Conservation (phyloP, 92 coral and sea anemone genomes). For the Palythoa grandiflora region DNA sequence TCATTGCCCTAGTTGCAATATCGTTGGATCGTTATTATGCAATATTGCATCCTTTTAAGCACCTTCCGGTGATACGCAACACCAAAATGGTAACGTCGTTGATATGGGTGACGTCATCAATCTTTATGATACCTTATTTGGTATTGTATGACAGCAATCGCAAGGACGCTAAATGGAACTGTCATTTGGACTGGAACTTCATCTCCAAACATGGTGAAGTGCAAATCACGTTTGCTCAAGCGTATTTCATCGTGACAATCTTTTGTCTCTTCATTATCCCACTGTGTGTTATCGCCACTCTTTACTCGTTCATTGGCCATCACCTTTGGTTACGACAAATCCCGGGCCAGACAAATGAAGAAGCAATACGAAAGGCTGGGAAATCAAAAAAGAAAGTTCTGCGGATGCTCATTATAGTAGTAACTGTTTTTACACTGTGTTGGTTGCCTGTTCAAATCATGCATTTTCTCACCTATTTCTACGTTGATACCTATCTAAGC, state of each 20-base stretch:
- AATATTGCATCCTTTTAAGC: constrained; percentile 82
- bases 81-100: constrained; percentile 78
- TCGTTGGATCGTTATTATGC: constrained; percentile 91
- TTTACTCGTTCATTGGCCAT: constrained; percentile 77
- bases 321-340: constrained; percentile 80
- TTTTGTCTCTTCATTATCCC: constrained; percentile 75
- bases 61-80: constrained; percentile 81
- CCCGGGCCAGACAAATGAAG: constrained; percentile 78
- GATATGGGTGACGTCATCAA: constrained; percentile 79
- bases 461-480: constrained; percentile 66
- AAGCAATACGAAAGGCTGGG: constrained; percentile 65
- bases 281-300: constrained; percentile 61
- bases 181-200: constrained; percentile 76
- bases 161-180: constrained; percentile 44
- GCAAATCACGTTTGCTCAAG: constrained; percentile 71
- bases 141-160: constrained; percentile 74
- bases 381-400: constrained; percentile 81
- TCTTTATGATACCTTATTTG: constrained; percentile 76
- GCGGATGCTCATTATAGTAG: constrained; percentile 88
- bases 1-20: constrained; percentile 81
- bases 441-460: constrained; percentile 86
- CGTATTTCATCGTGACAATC: constrained; percentile 70
- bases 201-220: constrained; percentile 37
- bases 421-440: constrained; percentile 77
- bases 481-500: constrained; percentile 36